Conservation (phyloP, 2,797 vertebrate genomes). For the Thripadectes ignobilis region DNA sequence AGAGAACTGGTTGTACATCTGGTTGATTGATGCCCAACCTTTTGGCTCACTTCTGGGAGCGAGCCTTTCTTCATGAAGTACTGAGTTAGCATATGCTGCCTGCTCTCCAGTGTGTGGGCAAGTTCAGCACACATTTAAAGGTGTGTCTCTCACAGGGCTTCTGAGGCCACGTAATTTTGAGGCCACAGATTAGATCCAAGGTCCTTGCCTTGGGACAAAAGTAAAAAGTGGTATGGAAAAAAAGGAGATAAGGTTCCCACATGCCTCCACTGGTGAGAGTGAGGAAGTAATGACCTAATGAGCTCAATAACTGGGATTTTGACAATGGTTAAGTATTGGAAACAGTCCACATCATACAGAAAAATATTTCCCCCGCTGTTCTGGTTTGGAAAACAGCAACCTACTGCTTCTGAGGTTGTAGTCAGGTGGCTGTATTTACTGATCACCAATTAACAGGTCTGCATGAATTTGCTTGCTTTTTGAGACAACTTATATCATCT, state of each 20-base stretch:
- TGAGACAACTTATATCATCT: background rate
- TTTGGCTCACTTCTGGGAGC: background rate
- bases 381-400: background rate
- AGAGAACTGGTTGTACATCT: background rate
- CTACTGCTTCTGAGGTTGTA: background rate
- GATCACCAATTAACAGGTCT: background rate
- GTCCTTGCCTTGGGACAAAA: background rate
- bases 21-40: background rate
- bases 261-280: background rate
- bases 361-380: background rate
- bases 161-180: background rate
- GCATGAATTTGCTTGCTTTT: background rate
- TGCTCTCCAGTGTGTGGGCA: background rate
- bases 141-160: background rate
- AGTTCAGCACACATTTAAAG: background rate
- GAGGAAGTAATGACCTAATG: background rate
- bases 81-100: background rate
- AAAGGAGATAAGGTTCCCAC: background rate
- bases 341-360: background rate
- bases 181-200: background rate
- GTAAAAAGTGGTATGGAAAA: background rate
- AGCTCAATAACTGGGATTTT: background rate
- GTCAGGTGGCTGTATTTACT: background rate
- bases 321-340: background rate
- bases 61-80: background rate